Percentiles rank a stretch among this genome's conserved stretches.
Conservation (phyloP, 1,140 invertebrate species). For the Nasonia longicornis region DNA sequence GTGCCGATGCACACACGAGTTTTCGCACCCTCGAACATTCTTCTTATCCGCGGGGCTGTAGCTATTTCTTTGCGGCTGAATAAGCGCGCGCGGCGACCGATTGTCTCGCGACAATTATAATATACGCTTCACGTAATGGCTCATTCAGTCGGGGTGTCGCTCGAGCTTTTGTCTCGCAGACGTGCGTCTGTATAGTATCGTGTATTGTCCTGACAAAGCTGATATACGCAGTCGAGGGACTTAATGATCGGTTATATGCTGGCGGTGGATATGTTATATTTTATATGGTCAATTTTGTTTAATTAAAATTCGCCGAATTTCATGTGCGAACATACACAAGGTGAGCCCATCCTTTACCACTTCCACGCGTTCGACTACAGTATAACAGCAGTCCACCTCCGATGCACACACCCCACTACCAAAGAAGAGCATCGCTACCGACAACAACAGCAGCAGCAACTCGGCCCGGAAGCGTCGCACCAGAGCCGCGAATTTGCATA, state of each 20-base stretch:
- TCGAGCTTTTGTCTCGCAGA: slow-evolving; percentile 53
- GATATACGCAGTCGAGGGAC: neutral
- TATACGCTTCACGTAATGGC: slow-evolving; percentile 64
- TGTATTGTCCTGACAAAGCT: slow-evolving; percentile 22
- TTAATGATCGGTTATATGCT: neutral
- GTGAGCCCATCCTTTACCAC: too few relatives aligned
- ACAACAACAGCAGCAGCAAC: neutral
- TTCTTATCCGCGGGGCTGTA: neutral
- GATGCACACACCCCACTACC: neutral
- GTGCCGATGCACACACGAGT: neutral
- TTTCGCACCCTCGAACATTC: neutral
- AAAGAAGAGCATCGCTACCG: neutral
- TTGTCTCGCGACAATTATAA: slow-evolving; percentile 64
- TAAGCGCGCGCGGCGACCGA: neutral
- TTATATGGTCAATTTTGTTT: too few relatives aligned
- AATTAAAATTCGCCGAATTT: too few relatives aligned
- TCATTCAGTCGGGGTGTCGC: slow-evolving; percentile 65
- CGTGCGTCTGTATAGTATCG: neutral
- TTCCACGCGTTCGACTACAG: neutral
- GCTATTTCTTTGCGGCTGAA: neutral
- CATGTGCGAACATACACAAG: too few relatives aligned
- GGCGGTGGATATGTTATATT: neutral
- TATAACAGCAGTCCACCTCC: neutral
- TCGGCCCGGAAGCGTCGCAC: neutral
- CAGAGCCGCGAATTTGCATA: slow-evolving; percentile 30